Evolutionary conservation across 2,888 invertebrate genomes (phyloP), one percentile per base, ranked within the genome.

Genomic region (Artemia sinica): DNA sequence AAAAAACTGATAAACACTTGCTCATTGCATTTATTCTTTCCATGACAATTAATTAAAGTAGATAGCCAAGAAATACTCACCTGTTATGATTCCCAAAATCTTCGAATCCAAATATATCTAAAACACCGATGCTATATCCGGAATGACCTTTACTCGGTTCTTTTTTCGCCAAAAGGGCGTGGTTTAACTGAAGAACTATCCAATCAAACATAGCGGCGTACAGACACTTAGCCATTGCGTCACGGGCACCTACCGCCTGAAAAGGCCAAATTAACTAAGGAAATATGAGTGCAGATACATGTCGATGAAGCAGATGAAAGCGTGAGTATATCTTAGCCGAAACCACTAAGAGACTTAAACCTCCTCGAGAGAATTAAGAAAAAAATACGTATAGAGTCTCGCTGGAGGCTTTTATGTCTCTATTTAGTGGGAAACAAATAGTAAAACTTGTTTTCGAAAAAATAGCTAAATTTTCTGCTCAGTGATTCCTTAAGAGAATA

Each of bases 91-190:
- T 75, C 50, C 78, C 91, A 77, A 95, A 94, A 80, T 95, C 94
- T 78, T 95, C 95, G 80, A 96, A 96, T 48, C 95, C 94, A 80
- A 95, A 95, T 76, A 95, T 95, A 78, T 95, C 95, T 73, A 94
- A 82, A 70, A 95, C 93, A 71, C 95, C 90, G 75, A 95, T 95
- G 73, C 92, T 93, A 80, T 93, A 89, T 73, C 93, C 92, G 79
- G 89, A 89, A 78, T 91, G 91, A 77, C 91, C 91, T 48, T 69
- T 69, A 67, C 76, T 77, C 28, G 88, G 86, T 76, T 92, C 91
- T 77, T 91, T 90, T 79, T 93, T 92, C 63, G 91, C 88, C 70
- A 95, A 83, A 74, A 95, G 81, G 70, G 94, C 93, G 77, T 94
- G 92, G 80, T 95, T 94, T 69, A 93, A 90, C 80, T 94, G 92